Evolutionary conservation across 2,888 invertebrate genomes (phyloP).

Genomic region (Drosophila anomalipes): DNA sequence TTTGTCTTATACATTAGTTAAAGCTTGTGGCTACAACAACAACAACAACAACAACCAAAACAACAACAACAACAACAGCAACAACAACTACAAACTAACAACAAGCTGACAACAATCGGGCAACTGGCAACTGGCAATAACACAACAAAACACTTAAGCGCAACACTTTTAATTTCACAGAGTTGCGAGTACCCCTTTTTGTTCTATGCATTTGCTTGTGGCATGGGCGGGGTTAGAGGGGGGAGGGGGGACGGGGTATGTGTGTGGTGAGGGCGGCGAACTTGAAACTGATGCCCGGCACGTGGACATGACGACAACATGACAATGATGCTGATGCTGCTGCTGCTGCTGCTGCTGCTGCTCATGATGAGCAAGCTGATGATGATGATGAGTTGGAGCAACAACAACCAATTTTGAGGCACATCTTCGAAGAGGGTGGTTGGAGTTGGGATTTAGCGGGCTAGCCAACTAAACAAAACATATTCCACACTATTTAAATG

Average conservation of each 20-base stretch:
- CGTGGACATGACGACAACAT: conserved; percentile 65
- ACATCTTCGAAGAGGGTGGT: background rate
- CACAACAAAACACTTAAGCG: conserved; percentile 78
- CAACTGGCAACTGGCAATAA: conserved; percentile 48
- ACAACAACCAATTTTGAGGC: conserved; percentile 24
- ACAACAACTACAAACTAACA: background rate
- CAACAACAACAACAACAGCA: background rate
- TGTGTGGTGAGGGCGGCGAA: conserved; percentile 29
- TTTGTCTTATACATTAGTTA: conserved; percentile 72
- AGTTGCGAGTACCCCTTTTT: conserved; percentile 40
- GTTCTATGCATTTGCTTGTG: background rate
- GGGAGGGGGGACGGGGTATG: background rate
- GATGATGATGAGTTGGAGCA: background rate
- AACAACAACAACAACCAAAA: background rate
- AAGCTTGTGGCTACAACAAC: conserved; percentile 60
- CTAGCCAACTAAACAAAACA: conserved; percentile 42
- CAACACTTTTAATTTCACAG: conserved; percentile 77
- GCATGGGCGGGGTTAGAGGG: background rate
- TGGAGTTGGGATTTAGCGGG: conserved; percentile 5
- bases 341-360: conserved; percentile 5
- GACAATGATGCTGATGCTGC: conserved; percentile 17
- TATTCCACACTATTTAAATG: conserved; percentile 73
- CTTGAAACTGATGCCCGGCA: conserved; percentile 81
- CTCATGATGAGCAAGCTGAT: conserved; percentile 11
- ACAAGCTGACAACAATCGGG: conserved; percentile 2